These are phyloP conservation scores for Poeciliopsis presidionis DNA, from an alignment of 2,797 vertebrate species.

Conservation along the genomic window DNA sequence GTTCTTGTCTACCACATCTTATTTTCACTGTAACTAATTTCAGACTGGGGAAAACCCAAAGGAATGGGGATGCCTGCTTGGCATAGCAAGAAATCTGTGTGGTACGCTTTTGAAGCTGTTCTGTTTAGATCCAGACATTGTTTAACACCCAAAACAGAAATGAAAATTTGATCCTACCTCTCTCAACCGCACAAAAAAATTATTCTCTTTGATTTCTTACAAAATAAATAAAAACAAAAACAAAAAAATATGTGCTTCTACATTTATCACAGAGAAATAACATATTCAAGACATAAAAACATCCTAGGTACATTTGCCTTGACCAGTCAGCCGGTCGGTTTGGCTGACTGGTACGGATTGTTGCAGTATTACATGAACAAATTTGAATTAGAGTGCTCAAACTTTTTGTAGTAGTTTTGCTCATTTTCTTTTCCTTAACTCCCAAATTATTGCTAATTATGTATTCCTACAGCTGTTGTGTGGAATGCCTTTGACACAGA, in stretches of 20 bases:
- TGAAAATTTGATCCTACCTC: not conserved
- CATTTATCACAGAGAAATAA: not conserved
- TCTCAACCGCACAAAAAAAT: not conserved
- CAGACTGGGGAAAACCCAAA: constrained; percentile 25
- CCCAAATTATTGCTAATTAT: not conserved
- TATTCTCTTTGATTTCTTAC: not conserved
- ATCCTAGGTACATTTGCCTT: not conserved
- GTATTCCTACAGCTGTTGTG: not conserved
- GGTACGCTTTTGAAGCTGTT: not conserved
- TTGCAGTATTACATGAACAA: not conserved
- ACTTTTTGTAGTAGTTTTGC: not conserved
- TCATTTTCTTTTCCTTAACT: not conserved
- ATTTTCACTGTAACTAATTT: constrained; percentile 10
- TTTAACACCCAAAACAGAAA: not conserved
- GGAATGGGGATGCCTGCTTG: constrained; percentile 5
- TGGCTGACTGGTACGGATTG: not conserved
- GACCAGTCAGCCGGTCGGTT: too few species aligned
- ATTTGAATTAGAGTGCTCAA: not conserved
- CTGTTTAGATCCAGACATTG: not conserved
- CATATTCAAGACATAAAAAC: not conserved
- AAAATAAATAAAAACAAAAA: not conserved
- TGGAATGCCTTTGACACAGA: not conserved
- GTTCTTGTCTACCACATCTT: not conserved
- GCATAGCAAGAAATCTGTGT: not conserved
- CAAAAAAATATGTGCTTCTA: not conserved